Evolutionary conservation across 2,797 vertebrate species (phyloP).

Genomic region (Cryptoblepharus egeriae): DNA sequence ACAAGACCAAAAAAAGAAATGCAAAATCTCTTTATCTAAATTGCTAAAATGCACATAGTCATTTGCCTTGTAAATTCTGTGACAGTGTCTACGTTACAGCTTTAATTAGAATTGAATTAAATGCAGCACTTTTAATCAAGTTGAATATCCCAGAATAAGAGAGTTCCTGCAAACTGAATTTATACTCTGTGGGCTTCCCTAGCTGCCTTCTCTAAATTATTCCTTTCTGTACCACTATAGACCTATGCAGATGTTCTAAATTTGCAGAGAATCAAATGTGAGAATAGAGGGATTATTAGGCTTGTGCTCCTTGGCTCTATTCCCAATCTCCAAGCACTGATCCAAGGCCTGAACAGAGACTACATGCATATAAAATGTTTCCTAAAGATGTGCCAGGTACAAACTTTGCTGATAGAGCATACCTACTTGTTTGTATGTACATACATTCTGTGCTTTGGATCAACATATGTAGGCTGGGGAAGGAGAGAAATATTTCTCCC

Average conservation of each 20-base stretch:
- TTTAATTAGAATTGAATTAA: slow-evolving; percentile 35
- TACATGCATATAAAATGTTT: no score
- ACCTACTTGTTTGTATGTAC: no score
- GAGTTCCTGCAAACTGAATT: not conserved
- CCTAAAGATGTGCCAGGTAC: no score
- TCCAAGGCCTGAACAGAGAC: no score
- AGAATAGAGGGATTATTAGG: not conserved
- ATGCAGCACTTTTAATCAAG: slow-evolving; percentile 18
- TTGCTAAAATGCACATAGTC: not conserved
- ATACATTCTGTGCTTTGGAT: no score
- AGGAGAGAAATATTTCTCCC: no score
- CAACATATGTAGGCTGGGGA: no score
- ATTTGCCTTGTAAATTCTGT: slow-evolving; percentile 33
- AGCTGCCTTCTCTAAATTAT: not conserved
- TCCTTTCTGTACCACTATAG: not conserved
- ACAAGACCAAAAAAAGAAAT: slow-evolving; percentile 2
- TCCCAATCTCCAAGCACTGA: no score
- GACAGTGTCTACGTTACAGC: not conserved
- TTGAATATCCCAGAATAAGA: slow-evolving; percentile 16
- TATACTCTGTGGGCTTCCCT: not conserved
- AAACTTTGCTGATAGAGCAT: no score
- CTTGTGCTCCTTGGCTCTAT: no score
- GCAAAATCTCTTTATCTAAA: slow-evolving; percentile 23
- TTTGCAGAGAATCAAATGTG: not conserved
- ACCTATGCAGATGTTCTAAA: not conserved